These are phyloP conservation scores for Orius insidiosus DNA, from an alignment of 1,140 invertebrate genomes.

Conservation along the genomic window DNA sequence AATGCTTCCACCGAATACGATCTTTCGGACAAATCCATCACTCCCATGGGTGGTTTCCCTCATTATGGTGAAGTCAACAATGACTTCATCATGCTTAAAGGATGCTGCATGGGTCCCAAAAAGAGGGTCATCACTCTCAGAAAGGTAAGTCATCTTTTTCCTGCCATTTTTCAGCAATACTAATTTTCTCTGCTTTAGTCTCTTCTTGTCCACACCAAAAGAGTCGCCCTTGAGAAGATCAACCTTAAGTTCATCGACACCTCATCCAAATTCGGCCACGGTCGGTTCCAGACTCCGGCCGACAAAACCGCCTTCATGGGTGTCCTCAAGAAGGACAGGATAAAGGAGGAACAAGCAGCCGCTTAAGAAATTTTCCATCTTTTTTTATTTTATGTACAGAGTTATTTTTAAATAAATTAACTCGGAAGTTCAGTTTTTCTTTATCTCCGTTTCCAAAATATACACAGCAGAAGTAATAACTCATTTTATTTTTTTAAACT, in stretches of 20 bases:
- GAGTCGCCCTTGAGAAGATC: slow-evolving; percentile 93
- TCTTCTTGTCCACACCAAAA: slow-evolving; percentile 83
- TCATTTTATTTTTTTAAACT: too few relatives aligned
- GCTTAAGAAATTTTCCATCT: slow-evolving; percentile 20
- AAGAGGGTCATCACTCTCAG: slow-evolving; percentile 96
- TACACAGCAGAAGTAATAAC: too few relatives aligned
- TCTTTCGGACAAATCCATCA: slow-evolving; percentile 95
- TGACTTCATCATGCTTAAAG: slow-evolving; percentile 98
- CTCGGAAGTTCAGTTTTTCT: too few relatives aligned
- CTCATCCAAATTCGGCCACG: slow-evolving; percentile 98
- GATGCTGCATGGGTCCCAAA: slow-evolving; percentile 93
- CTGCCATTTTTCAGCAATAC: not conserved
- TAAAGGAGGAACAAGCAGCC: slow-evolving; percentile 60
- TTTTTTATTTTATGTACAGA: too few relatives aligned
- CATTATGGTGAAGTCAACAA: slow-evolving; percentile 99
- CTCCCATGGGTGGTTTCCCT: slow-evolving; percentile 99
- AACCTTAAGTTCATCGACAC: slow-evolving; percentile 99
- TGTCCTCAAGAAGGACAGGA: slow-evolving; percentile 80
- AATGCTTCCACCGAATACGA: slow-evolving; percentile 98
- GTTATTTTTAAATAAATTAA: too few relatives aligned
- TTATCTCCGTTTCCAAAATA: too few relatives aligned
- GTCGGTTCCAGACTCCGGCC: slow-evolving; percentile 96
- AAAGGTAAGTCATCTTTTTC: slow-evolving; percentile 52
- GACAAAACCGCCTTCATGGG: slow-evolving; percentile 98
- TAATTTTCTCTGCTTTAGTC: slow-evolving; percentile 40